A percentile compares a stretch with the other conserved stretches of the same genome.
These are phyloP conservation scores for Trematomus loennbergii DNA, from an alignment of 2,113 vertebrate species.

Conservation along the genomic window DNA sequence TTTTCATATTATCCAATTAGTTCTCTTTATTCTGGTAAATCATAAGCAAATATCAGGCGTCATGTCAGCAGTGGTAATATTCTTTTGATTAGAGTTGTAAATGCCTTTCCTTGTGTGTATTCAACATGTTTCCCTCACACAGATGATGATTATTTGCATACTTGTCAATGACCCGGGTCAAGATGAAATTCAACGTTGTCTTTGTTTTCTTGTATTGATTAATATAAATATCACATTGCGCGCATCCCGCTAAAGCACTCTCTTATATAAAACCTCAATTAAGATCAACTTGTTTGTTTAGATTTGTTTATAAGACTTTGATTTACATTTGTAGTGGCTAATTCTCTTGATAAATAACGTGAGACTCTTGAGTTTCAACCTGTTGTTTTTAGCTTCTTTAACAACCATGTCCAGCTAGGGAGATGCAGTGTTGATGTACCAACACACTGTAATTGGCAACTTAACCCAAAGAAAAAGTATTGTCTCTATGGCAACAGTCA, in stretches of 20 bases:
- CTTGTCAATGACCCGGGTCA: neutral
- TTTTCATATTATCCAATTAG: slow-evolving; percentile 26
- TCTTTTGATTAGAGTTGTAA: neutral
- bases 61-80: neutral
- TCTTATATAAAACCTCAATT: neutral
- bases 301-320: neutral
- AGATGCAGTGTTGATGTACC: slow-evolving; percentile 22
- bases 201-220: slow-evolving; percentile 1
- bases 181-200: neutral
- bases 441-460: slow-evolving; percentile 49
- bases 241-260: neutral
- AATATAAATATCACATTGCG: neutral
- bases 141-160: slow-evolving; percentile 5
- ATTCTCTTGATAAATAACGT: neutral
- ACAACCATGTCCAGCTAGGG: slow-evolving; percentile 13
- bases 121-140: neutral
- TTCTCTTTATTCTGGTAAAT: slow-evolving; percentile 10
- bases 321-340: neutral
- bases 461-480: slow-evolving; percentile 44
- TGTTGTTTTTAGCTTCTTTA: neutral
- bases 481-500: slow-evolving; percentile 65
- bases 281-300: neutral
- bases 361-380: neutral
- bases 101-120: neutral
- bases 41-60: slow-evolving; percentile 8